A percentile compares a stretch with the other conserved stretches of the same genome.
Evolutionary conservation across 92 coral and sea anemone genomes (phyloP).

Genomic region (Epizoanthus illoricatus): DNA sequence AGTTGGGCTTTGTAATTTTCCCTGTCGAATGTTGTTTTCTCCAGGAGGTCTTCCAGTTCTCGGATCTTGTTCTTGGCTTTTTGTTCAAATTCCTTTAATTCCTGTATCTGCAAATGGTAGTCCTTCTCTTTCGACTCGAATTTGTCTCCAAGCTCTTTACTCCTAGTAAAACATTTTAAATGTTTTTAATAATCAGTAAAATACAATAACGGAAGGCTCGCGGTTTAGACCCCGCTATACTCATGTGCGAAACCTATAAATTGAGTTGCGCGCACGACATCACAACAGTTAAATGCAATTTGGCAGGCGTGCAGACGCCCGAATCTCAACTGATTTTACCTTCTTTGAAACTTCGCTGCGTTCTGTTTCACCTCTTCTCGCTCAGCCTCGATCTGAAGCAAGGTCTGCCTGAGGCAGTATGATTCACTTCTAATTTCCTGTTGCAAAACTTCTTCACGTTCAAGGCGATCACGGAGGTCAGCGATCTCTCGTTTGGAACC

Average conservation of each 20-base stretch:
- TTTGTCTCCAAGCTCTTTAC: slow-evolving; percentile 71
- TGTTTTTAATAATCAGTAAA: not conserved
- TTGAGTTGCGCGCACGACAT: too few species aligned
- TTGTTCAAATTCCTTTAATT: slow-evolving; percentile 67
- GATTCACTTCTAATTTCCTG: slow-evolving; percentile 75
- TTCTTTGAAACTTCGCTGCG: slow-evolving; percentile 66
- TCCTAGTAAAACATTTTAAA: slow-evolving; percentile 37
- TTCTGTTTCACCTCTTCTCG: slow-evolving; percentile 71
- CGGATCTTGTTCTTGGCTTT: slow-evolving; percentile 64
- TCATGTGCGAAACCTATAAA: too few species aligned
- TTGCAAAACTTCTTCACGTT: slow-evolving; percentile 64
- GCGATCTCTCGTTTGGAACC: slow-evolving; percentile 70
- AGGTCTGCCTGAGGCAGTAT: slow-evolving; percentile 64
- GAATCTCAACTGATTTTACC: slow-evolving; percentile 51
- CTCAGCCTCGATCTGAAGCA: slow-evolving; percentile 72
- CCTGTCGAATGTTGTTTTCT: slow-evolving; percentile 78
- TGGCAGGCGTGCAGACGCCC: too few species aligned
- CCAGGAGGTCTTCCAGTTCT: slow-evolving; percentile 72
- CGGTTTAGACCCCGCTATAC: too few species aligned
- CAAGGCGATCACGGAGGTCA: slow-evolving; percentile 79
- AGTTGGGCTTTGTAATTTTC: slow-evolving; percentile 88
- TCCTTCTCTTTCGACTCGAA: slow-evolving; percentile 77
- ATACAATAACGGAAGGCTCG: not conserved
- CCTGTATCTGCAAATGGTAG: slow-evolving; percentile 66
- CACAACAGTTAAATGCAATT: too few species aligned